Evolutionary conservation across 2,797 vertebrate genomes (phyloP).

Genomic region (Diplodus sargus): DNA sequence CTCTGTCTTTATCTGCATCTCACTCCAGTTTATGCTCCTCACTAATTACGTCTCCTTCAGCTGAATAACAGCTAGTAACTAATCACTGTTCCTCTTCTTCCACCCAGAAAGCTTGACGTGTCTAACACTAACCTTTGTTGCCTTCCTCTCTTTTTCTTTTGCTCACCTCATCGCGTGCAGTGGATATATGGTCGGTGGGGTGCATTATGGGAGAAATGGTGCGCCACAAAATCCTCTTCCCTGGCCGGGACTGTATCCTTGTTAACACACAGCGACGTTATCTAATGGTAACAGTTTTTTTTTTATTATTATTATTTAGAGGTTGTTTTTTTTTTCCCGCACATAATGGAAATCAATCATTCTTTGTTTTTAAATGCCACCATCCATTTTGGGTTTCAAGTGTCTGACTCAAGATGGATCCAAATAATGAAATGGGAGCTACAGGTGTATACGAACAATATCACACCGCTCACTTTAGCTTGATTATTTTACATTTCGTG

Average conservation of each 20-base stretch:
- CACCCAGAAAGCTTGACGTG: slow-evolving; percentile 64
- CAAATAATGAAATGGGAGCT: background rate
- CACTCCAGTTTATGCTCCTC: slow-evolving; percentile 41
- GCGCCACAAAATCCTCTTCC: slow-evolving; percentile 94
- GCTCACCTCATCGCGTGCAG: slow-evolving; percentile 89
- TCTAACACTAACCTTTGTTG: slow-evolving; percentile 68
- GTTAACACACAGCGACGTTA: slow-evolving; percentile 41
- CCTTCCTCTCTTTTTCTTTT: slow-evolving; percentile 64
- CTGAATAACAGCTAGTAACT: slow-evolving; percentile 63
- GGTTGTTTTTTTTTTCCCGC: slow-evolving; percentile 16
- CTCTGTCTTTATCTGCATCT: slow-evolving; percentile 40
- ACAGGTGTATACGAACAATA: background rate
- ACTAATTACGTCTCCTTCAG: slow-evolving; percentile 55
- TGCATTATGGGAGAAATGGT: slow-evolving; percentile 98
- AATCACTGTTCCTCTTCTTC: slow-evolving; percentile 62
- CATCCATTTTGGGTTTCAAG: background rate
- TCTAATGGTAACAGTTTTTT: slow-evolving; percentile 47
- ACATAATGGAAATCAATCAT: background rate
- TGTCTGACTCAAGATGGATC: slow-evolving; percentile 15
- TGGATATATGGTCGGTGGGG: slow-evolving; percentile 95
- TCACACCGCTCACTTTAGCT: background rate
- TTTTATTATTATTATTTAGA: background rate
- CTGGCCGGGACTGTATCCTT: slow-evolving; percentile 93
- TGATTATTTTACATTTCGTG: slow-evolving; percentile 1
- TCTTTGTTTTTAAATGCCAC: background rate